Conservation (phyloP, 2,888 invertebrate species). For the Cerastis leucographa region DNA sequence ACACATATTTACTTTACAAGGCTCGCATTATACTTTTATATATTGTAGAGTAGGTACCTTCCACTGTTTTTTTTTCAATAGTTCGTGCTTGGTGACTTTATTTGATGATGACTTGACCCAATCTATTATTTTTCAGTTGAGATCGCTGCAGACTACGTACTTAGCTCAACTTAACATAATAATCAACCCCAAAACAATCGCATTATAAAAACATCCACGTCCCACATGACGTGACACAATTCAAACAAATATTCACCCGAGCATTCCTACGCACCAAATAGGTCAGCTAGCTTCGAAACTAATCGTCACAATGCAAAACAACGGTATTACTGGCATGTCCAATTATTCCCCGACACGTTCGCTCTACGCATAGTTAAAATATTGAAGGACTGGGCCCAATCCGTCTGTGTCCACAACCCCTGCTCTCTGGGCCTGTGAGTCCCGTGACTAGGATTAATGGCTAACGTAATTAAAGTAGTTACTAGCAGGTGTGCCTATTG, state of each 20-base stretch:
- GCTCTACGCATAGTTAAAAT: slow-evolving; percentile 72
- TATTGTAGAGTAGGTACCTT: not conserved
- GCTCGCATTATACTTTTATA: not conserved
- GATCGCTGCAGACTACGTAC: not conserved
- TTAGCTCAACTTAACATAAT: not conserved
- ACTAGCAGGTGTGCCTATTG: slow-evolving; percentile 81
- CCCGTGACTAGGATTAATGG: slow-evolving; percentile 83
- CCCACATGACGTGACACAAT: slow-evolving; percentile 5
- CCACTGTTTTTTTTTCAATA: not conserved
- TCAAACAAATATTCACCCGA: slow-evolving; percentile 36
- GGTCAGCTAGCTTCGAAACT: slow-evolving; percentile 51
- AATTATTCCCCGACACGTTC: slow-evolving; percentile 63
- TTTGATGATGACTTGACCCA: not conserved
- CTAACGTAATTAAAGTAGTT: slow-evolving; percentile 86
- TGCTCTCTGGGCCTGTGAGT: slow-evolving; percentile 77
- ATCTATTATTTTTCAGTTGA: not conserved
- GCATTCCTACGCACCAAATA: slow-evolving; percentile 39
- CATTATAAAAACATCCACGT: slow-evolving; percentile 8
- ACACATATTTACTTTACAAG: not conserved
- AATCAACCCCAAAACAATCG: not conserved
- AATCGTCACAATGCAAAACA: slow-evolving; percentile 64
- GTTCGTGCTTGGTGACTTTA: not conserved
- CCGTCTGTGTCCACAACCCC: slow-evolving; percentile 83
- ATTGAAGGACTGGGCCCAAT: slow-evolving; percentile 77
- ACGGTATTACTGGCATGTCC: slow-evolving; percentile 59